A percentile compares a stretch with the other conserved stretches of the same genome.
These are phyloP conservation scores for Drosophila repletoides DNA, from an alignment of 1,140 invertebrate species.

Conservation along the genomic window DNA sequence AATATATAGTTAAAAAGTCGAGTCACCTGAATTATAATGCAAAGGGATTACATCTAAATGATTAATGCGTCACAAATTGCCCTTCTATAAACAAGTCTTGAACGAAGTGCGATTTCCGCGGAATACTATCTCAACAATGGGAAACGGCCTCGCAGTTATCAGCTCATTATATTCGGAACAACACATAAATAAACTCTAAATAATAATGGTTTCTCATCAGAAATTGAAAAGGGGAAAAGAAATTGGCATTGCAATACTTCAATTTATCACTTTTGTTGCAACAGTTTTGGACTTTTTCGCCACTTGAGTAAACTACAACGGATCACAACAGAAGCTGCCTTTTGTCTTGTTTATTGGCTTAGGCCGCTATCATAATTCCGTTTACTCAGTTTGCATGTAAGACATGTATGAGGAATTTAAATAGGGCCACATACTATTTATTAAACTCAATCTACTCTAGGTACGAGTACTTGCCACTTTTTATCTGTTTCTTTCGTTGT, in stretches of 20 bases:
- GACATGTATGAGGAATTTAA: conserved; percentile 9
- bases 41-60: conserved; percentile 4
- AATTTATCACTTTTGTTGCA: conserved; percentile 15
- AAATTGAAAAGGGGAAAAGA: not conserved
- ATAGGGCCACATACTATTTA: conserved; percentile 2
- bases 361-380: conserved; percentile 3
- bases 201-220: not conserved
- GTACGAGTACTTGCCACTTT: conserved; percentile 19
- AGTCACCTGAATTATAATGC: not conserved
- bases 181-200: conserved; percentile 2
- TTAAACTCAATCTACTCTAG: not conserved
- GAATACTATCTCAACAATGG: conserved; percentile 26
- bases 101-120: not conserved
- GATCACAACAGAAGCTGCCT: no score
- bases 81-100: no score
- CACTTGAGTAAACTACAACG: conserved; percentile 36
- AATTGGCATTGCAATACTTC: not conserved
- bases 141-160: conserved; percentile 13
- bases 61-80: no score
- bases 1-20: no score
- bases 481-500: conserved; percentile 23
- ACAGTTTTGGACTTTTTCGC: not conserved
- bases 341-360: conserved; percentile 7
- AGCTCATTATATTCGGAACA: conserved; percentile 25
- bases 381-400: conserved; percentile 25